Evolutionary conservation across 2,888 invertebrate species (phyloP).

Genomic region (Gerosis bhagava): DNA sequence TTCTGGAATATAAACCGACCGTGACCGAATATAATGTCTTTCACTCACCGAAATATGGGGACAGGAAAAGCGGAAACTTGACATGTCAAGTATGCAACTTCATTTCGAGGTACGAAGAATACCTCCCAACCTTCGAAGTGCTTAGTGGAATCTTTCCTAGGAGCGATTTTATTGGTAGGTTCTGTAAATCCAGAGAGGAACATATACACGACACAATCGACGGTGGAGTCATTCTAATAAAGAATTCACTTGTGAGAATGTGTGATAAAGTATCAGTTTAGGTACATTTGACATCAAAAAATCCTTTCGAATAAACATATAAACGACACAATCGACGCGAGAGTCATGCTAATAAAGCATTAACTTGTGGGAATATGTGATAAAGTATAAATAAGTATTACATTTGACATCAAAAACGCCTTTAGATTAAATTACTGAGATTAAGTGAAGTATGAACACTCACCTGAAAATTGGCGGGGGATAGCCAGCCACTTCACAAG

Average conservation of each 20-base stretch:
- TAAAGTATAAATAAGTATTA: no score
- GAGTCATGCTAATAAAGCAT: no score
- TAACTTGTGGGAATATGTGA: no score
- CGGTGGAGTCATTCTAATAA: no score
- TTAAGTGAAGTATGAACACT: conserved; percentile 31
- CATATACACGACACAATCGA: no score
- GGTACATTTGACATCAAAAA: no score
- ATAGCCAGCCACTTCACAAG: conserved; percentile 79
- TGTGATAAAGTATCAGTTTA: conserved; percentile 16
- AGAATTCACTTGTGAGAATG: no score
- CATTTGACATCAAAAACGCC: no score
- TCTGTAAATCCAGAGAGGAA: conserved; percentile 45
- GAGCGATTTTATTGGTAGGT: conserved; percentile 84
- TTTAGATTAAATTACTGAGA: no score
- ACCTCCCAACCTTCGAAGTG: conserved; percentile 86
- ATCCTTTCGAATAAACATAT: no score
- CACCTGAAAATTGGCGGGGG: conserved; percentile 79
- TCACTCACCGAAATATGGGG: conserved; percentile 87
- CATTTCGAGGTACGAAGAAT: conserved; percentile 71
- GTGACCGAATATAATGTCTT: conserved; percentile 47
- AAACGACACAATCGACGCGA: no score
- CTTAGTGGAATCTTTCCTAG: conserved; percentile 80
- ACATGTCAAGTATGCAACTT: conserved; percentile 84
- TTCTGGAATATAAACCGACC: conserved; percentile 78
- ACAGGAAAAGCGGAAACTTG: conserved; percentile 87